Conservation (phyloP, 2,113 vertebrate species). For the Mustela lutreola region DNA sequence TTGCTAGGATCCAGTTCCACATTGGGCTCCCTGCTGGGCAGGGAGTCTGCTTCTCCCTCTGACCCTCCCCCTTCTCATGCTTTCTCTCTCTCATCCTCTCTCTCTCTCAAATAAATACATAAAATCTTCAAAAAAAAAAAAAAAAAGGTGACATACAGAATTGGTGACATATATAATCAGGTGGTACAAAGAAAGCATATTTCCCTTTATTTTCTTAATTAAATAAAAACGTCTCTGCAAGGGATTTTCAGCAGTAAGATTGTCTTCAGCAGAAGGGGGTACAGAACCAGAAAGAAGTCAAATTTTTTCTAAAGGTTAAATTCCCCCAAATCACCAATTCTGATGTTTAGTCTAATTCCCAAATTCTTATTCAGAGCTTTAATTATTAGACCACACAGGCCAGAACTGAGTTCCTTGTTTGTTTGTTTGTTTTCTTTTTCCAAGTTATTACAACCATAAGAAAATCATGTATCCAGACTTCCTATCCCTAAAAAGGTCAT, state of each 20-base stretch:
- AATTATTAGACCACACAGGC: neutral
- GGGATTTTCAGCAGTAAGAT: rapidly evolving
- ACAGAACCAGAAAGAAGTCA: neutral
- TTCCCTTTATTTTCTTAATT: neutral
- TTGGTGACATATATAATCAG: neutral
- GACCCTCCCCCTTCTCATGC: too few species aligned
- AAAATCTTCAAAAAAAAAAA: too few species aligned
- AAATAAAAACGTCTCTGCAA: neutral
- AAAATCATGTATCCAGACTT: neutral
- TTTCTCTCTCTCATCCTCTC: too few species aligned
- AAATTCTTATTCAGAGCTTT: neutral
- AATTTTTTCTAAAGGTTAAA: neutral
- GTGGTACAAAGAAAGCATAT: neutral
- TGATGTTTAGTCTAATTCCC: neutral
- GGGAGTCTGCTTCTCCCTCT: too few species aligned
- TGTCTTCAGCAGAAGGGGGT: neutral
- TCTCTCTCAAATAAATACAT: too few species aligned
- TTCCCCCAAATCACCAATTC: neutral
- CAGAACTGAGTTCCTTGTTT: neutral
- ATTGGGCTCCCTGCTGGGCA: too few species aligned
- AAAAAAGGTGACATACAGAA: neutral
- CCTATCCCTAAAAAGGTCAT: neutral
- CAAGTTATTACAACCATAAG: neutral
- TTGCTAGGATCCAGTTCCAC: too few species aligned
- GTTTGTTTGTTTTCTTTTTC: neutral